Conservation (phyloP, 1,140 invertebrate genomes). For the Tribolium castaneum region DNA sequence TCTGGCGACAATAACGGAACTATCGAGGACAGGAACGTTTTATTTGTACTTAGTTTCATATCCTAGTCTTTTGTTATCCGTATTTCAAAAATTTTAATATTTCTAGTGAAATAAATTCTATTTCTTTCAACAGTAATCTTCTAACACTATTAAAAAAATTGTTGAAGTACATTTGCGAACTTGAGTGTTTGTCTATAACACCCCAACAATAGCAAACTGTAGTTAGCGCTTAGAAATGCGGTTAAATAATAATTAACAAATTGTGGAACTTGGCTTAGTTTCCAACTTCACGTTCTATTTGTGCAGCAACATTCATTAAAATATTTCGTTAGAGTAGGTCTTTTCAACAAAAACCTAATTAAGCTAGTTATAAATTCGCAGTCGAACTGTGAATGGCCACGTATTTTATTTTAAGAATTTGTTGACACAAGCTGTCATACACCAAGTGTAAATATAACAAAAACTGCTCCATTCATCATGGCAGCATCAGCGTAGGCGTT, state of each 20-base stretch:
- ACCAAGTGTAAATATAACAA: conserved; percentile 1
- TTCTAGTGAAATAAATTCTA: too few species aligned
- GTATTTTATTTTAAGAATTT: conserved; percentile 7
- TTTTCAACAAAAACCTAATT: neutral
- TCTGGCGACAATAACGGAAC: too few species aligned
- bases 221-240: neutral
- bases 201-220: neutral
- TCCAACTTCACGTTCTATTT: neutral
- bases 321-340: neutral
- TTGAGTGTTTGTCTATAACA: too few species aligned
- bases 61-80: too few species aligned
- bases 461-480: neutral
- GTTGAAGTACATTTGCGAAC: too few species aligned
- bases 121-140: too few species aligned
- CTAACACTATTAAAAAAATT: too few species aligned
- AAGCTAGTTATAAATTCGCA: neutral
- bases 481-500: neutral
- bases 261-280: neutral
- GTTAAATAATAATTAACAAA: neutral
- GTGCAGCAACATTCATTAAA: neutral
- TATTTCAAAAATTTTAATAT: too few species aligned
- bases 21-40: too few species aligned
- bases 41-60: too few species aligned
- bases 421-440: neutral
- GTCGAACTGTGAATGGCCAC: conserved; percentile 1